These are phyloP conservation scores for Drosophila tsacasi DNA, from an alignment of 1,140 invertebrate genomes.

Conservation along the genomic window DNA sequence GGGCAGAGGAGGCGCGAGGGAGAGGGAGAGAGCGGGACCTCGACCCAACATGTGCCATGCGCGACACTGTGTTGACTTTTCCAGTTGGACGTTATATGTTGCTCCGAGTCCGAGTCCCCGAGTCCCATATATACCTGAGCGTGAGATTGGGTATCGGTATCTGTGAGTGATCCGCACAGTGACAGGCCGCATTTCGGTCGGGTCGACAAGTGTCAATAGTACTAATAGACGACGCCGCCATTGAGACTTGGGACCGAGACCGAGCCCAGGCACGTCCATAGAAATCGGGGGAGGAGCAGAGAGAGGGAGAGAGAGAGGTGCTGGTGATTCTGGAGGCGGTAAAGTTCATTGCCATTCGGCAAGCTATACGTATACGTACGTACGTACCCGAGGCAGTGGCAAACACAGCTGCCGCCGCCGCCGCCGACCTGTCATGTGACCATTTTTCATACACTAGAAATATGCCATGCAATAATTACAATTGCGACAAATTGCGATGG, in stretches of 20 bases:
- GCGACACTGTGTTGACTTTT: constrained; percentile 78
- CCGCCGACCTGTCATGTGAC: constrained; percentile 70
- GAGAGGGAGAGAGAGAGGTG: neutral
- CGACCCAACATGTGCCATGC: constrained; percentile 68
- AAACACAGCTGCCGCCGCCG: constrained; percentile 68
- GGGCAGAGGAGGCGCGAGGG: constrained; percentile 7
- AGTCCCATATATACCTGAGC: constrained; percentile 27
- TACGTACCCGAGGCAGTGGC: constrained; percentile 12
- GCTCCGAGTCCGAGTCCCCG: constrained; percentile 18
- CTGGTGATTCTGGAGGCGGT: constrained; percentile 60
- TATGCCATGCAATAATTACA: constrained; percentile 12
- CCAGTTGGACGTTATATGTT: constrained; percentile 56
- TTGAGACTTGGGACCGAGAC: constrained; percentile 52
- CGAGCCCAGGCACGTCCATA: constrained; percentile 43
- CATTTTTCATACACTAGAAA: constrained; percentile 61
- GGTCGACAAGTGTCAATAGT: constrained; percentile 82
- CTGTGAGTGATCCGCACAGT: constrained; percentile 71
- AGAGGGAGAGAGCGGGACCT: constrained; percentile 14
- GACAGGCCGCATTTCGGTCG: constrained; percentile 74
- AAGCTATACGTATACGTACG: constrained; percentile 26
- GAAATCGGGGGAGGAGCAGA: constrained; percentile 1
- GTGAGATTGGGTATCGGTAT: constrained; percentile 40
- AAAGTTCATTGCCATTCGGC: constrained; percentile 80
- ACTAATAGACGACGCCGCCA: constrained; percentile 68
- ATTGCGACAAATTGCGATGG: constrained; percentile 21